Evolutionary conservation across 2,113 vertebrate genomes (phyloP).

Genomic region (Strix aluco): DNA sequence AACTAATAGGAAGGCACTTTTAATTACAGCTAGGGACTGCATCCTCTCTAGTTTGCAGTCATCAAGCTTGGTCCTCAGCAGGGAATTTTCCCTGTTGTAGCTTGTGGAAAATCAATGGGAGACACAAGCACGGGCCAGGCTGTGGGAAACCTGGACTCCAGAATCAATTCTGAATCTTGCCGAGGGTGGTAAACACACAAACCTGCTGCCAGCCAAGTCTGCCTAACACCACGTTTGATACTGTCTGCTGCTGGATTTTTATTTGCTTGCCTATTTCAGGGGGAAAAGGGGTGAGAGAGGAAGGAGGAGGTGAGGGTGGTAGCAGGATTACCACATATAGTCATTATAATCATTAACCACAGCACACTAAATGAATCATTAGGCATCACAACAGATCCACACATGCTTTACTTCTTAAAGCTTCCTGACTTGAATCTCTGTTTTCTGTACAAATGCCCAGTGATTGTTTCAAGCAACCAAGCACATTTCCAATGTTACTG

Average conservation of each 20-base stretch:
- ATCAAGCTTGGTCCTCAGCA: not conserved
- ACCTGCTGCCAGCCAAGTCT: constrained; percentile 10
- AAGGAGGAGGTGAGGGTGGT: not conserved
- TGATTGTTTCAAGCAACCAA: constrained; percentile 33
- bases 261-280: not conserved
- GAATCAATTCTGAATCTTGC: not conserved
- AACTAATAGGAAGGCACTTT: not conserved
- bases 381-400: constrained; percentile 56
- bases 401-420: constrained; percentile 37
- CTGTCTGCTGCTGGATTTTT: not conserved
- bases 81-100: not conserved
- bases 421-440: constrained; percentile 10
- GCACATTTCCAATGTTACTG: constrained; percentile 1
- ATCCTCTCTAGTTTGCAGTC: not conserved
- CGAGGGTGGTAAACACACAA: not conserved
- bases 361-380: constrained; percentile 42
- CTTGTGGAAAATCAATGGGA: not conserved
- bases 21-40: constrained; percentile 7
- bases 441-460: constrained; percentile 23
- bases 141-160: not conserved
- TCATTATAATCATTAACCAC: constrained; percentile 51
- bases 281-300: not conserved
- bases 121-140: not conserved
- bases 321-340: constrained; percentile 31
- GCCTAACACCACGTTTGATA: not conserved